Base-by-base conservation (phyloP, 2,797 vertebrate genomes). In the Prionace glauca region DNA sequence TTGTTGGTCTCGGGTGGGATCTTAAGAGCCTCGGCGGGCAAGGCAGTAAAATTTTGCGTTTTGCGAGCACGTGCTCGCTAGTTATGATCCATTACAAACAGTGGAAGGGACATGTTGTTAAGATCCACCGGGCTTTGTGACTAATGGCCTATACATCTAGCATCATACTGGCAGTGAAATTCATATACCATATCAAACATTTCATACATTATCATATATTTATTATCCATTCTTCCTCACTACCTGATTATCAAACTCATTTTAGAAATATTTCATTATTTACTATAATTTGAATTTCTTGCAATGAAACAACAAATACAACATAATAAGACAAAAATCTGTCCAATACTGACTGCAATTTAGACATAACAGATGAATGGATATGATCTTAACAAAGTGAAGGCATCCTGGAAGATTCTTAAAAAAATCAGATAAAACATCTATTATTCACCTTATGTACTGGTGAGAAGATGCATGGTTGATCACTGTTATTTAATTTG, bases 211-310 rank as follows among this genome's bases (percentile, higher is more conserved):
- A 56, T 7, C 50, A 56, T 56, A 67, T 92, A 36, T 10, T 67
- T 36, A 92, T 65, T n/a, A 67, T 92, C 32, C 62, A n/a, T 45
- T 22, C 60, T 36, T n/a, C 62, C 90, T 67, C 60, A 67, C 18
- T 24, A 32, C n/a, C 16, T 62, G 29, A n/a, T 41, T 56, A 10
- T 36, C 36, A 1, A 41, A 69, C 62, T 69, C 41, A 18, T 22
- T n/a, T 92, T 93, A 22, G 32, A 92, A 92, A 69, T 9, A 69
- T 92, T 65, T n/a, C 90, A n/a, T 20, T 22, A 93, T 60, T 93
- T 65, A 67, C 16, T 36, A 41, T 24, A 69, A 1, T 69, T 93
- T 36, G 45, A 88, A 32, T 56, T 22, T 11, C 90, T 26, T 92
- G 60, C 5, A 56, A 29, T 60, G 60, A 88, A 60, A 29, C 29